A percentile compares a stretch with the other conserved stretches of the same genome.
These are phyloP conservation scores for Amphiprion clarkii DNA, from an alignment of 2,797 vertebrate species.

Conservation along the genomic window DNA sequence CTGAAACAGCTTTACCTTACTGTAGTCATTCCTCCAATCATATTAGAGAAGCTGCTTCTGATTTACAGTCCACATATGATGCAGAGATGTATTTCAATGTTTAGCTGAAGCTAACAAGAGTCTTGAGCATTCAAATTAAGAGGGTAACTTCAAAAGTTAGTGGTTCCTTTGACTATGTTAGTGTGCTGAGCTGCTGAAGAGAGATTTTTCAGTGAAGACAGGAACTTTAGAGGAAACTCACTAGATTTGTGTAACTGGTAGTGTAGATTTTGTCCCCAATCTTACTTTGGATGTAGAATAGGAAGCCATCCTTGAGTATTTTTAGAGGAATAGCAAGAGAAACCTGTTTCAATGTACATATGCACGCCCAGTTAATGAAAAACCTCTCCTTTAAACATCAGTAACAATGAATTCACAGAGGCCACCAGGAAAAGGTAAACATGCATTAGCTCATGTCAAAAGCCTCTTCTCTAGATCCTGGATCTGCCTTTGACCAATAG, in stretches of 20 bases:
- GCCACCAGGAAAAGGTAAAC: conserved; percentile 21
- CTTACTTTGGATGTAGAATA: neutral
- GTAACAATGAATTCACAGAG: conserved; percentile 1
- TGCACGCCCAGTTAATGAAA: neutral
- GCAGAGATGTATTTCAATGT: neutral
- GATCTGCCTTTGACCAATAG: conserved; percentile 61
- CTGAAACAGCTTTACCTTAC: neutral
- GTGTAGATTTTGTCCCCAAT: neutral
- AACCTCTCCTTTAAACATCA: conserved; percentile 6
- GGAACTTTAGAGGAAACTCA: neutral
- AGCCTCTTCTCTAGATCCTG: conserved; percentile 38
- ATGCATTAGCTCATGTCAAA: conserved; percentile 36
- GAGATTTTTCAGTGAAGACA: neutral
- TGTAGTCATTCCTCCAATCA: no score
- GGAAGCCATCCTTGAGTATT: neutral
- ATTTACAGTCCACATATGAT: neutral
- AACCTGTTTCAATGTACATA: conserved; percentile 10
- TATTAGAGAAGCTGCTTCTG: no score
- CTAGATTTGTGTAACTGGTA: no score
- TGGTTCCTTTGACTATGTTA: neutral
- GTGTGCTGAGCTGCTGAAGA: neutral
- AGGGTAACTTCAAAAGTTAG: neutral
- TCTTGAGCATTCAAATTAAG: neutral
- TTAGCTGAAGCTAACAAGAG: neutral
- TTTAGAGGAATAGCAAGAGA: conserved; percentile 9